phyloP scores from a whole-genome alignment of 1,140 invertebrate genomes.

The Holotrichia oblita region DNA sequence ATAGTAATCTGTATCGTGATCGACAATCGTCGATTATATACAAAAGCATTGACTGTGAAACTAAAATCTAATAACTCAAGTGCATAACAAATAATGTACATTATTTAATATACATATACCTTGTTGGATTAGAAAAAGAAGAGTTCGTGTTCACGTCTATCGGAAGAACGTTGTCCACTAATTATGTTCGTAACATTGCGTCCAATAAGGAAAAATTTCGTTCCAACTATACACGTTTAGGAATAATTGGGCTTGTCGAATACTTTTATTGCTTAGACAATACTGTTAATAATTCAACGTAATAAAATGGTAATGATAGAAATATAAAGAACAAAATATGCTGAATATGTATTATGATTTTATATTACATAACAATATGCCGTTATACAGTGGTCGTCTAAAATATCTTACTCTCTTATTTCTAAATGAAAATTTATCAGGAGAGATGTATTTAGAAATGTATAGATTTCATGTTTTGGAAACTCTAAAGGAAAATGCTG shows the following conservation, averaged over 20 bases:
- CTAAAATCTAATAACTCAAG: slow-evolving; percentile 30
- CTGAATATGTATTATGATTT: too few relatives aligned
- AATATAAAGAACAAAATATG: too few relatives aligned
- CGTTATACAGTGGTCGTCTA: too few relatives aligned
- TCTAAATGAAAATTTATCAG: too few relatives aligned
- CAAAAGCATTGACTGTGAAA: slow-evolving; percentile 39
- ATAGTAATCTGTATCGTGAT: slow-evolving; percentile 44
- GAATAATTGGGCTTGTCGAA: neutral
- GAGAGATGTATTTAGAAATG: too few relatives aligned
- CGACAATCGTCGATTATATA: slow-evolving; percentile 43
- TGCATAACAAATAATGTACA: slow-evolving; percentile 37
- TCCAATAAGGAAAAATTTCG: neutral
- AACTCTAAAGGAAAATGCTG: too few relatives aligned
- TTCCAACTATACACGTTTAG: neutral
- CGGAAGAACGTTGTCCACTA: neutral
- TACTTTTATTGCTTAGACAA: neutral
- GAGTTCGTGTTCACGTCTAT: neutral
- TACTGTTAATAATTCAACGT: neutral
- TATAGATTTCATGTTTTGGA: too few relatives aligned
- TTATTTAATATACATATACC: slow-evolving; percentile 29
- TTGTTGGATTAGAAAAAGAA: slow-evolving; percentile 5
- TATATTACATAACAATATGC: too few relatives aligned
- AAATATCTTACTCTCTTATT: too few relatives aligned
- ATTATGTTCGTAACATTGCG: neutral
- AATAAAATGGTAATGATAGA: too few relatives aligned